These are phyloP conservation scores for Elymnias hypermnestra DNA, from an alignment of 1,140 invertebrate species.

Conservation along the genomic window DNA sequence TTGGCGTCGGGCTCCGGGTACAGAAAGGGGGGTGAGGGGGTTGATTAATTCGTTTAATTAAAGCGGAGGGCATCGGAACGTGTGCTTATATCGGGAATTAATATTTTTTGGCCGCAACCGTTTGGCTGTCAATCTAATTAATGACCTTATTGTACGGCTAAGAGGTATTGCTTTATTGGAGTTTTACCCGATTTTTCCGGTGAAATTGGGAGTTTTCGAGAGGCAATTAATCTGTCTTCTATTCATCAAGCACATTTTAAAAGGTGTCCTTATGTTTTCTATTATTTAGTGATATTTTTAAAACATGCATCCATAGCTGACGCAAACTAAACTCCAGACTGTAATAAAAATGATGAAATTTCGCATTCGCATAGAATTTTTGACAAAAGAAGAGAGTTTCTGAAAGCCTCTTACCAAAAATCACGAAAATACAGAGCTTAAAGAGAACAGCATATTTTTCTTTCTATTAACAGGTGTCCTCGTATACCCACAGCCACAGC, in stretches of 20 bases:
- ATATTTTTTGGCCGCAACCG: slow-evolving; percentile 25
- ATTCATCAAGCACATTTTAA: neutral
- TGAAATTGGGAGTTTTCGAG: slow-evolving; percentile 11
- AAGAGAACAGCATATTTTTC: too few species aligned
- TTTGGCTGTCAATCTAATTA: slow-evolving; percentile 29
- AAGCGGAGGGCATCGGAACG: slow-evolving; percentile 27
- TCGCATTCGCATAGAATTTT: too few species aligned
- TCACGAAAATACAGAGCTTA: too few species aligned
- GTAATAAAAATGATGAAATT: too few species aligned
- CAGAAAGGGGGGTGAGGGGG: slow-evolving; percentile 1
- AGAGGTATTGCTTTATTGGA: slow-evolving; percentile 22
- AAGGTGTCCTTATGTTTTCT: too few species aligned
- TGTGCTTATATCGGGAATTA: slow-evolving; percentile 28
- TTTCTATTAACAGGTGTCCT: too few species aligned
- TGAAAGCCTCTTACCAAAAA: too few species aligned
- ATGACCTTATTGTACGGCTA: slow-evolving; percentile 23
- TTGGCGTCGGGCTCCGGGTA: slow-evolving; percentile 12
- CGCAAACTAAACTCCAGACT: too few species aligned
- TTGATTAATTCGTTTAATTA: slow-evolving; percentile 38
- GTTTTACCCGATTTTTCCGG: slow-evolving; percentile 15
- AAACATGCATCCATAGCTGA: too few species aligned
- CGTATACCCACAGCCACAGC: too few species aligned
- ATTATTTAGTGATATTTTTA: too few species aligned
- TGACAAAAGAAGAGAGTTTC: too few species aligned
- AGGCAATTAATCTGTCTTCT: slow-evolving; percentile 15